Evolutionary conservation across 2,113 vertebrate species (phyloP), one percentile per base, ranked within the genome.

Genomic region (Peucedramus taeniatus): DNA sequence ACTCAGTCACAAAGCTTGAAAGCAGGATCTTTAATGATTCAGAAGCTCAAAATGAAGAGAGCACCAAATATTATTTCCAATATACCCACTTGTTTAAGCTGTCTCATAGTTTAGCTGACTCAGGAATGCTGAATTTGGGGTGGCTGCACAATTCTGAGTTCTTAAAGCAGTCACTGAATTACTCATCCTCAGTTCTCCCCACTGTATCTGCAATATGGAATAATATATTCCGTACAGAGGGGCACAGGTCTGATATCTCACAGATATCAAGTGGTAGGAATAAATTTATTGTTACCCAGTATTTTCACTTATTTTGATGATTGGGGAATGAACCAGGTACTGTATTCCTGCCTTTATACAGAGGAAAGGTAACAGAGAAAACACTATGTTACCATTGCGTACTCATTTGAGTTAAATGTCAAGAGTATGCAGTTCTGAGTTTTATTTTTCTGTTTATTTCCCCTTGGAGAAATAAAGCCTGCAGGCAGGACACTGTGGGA

Each of bases 361-460:
- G 56, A 50, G 18, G 22, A 88, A 75, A n/a, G 28, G 24, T 61
- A 63, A 56, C 63, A 77, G 82, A 91, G 61, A 57, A 61, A 71
- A 65, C 1, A 1, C 1, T 11, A 1, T 42, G 31, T 83, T 91
- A 42, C 63, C 40, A 10, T 6, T 76, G 68, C 4, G 3, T 37
- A 5, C 40, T 77, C 19, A 68, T 81, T 45, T 22, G 68, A 88
- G 56, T 75, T 86, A 88, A 89, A 94, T 71, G 51, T 86, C 75
- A 78, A 39, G 47, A 75, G 11, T 37, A n/a, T 26, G 44, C 64
- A 44, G 68, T 74, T 80, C 64, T 93, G 68, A 78, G 47, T 88
- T 70, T 40, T 77, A 66, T 93, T 94, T 93, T 93, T 92, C 88
- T 81, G 24, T 74, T 88, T 59, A 33, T 88, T 90, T 94, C 83